Percentiles rank a stretch among this genome's conserved stretches.
phyloP scores from a whole-genome alignment of 2,797 vertebrate genomes.

The Alosa sapidissima region DNA sequence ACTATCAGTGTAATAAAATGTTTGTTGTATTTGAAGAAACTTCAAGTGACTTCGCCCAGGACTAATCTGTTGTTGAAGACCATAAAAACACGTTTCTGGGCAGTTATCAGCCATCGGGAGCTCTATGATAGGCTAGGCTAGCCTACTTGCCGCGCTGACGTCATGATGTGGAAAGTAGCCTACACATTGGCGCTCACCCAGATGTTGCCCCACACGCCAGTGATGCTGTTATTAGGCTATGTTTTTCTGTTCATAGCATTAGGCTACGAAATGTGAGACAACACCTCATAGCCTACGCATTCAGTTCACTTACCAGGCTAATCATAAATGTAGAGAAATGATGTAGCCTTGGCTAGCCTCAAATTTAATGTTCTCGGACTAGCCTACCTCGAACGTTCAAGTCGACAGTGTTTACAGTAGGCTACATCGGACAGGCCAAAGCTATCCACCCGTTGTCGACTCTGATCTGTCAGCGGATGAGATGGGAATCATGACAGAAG shows the following conservation, averaged over 20 bases:
- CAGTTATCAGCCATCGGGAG: too few species aligned
- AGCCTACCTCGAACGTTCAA: not conserved
- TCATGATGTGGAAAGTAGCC: not conserved
- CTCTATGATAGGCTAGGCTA: too few species aligned
- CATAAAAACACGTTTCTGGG: too few species aligned
- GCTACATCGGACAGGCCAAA: not conserved
- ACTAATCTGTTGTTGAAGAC: too few species aligned
- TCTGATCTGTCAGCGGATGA: not conserved
- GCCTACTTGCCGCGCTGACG: not conserved
- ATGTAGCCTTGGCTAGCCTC: not conserved
- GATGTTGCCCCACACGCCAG: not conserved
- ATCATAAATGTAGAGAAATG: not conserved
- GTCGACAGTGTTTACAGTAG: not conserved
- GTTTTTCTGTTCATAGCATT: not conserved
- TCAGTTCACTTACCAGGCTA: not conserved
- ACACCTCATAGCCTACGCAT: not conserved
- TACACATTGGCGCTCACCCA: not conserved
- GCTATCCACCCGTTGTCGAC: not conserved
- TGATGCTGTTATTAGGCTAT: not conserved
- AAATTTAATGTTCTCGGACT: not conserved
- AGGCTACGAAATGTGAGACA: not conserved
- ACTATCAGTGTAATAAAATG: too few species aligned
- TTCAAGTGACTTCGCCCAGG: too few species aligned
- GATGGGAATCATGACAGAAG: not conserved
- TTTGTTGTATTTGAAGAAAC: too few species aligned